A percentile compares a stretch with the other conserved stretches of the same genome.
Conservation (phyloP, 2,888 invertebrate species). For the Metallyticus violacea region DNA sequence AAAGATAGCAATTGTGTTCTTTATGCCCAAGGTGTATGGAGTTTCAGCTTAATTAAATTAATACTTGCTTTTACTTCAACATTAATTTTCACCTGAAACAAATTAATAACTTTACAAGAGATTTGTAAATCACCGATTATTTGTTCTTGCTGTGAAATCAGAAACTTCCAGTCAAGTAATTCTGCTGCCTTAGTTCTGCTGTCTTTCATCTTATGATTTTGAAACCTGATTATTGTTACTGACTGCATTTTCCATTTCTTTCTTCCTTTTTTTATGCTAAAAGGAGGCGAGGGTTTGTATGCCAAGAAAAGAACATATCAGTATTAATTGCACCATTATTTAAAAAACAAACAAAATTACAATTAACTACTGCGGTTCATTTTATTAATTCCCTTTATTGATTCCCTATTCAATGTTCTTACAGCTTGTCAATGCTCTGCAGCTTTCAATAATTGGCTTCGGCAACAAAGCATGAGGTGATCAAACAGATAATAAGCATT, state of each 20-base stretch:
- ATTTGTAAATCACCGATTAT: too few species aligned
- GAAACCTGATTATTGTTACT: not conserved
- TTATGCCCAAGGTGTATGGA: too few species aligned
- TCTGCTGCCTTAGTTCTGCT: not conserved
- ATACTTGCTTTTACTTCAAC: too few species aligned
- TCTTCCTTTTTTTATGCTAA: conserved; percentile 20
- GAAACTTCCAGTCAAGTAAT: not conserved
- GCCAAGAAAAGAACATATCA: conserved; percentile 36
- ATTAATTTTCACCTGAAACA: too few species aligned
- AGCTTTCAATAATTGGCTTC: conserved; percentile 26
- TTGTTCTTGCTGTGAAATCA: not conserved
- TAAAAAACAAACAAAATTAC: conserved; percentile 10
- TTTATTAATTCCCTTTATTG: not conserved
- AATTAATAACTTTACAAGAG: too few species aligned
- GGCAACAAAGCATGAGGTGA: conserved; percentile 24
- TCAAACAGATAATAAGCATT: conserved; percentile 5
- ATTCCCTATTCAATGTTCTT: conserved; percentile 23
- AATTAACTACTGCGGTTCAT: not conserved
- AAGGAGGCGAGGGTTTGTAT: conserved; percentile 37
- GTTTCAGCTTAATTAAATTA: too few species aligned
- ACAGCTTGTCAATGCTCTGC: conserved; percentile 26
- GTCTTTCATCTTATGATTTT: not conserved
- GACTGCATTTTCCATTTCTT: conserved; percentile 24
- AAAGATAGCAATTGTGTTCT: not conserved
- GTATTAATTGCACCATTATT: conserved; percentile 26